A percentile compares a stretch with the other conserved stretches of the same genome.
phyloP scores from a whole-genome alignment of 2,797 vertebrate species.

The Argyrosomus regius region DNA sequence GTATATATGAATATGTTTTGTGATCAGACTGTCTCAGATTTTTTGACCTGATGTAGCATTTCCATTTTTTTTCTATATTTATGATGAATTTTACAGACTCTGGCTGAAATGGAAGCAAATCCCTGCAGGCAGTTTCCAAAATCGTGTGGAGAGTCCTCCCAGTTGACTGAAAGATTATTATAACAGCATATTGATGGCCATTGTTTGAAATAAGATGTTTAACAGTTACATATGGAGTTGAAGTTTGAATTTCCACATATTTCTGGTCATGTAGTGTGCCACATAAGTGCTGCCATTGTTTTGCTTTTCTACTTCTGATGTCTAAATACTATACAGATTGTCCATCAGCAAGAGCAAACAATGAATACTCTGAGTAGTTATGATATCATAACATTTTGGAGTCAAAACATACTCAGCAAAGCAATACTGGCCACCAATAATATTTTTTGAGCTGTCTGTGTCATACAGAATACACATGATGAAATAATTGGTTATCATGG shows the following conservation, averaged over 20 bases:
- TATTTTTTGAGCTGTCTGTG: not conserved
- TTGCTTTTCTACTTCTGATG: not conserved
- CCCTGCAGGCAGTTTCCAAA: not conserved
- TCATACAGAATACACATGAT: not conserved
- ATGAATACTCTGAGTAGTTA: too few species aligned
- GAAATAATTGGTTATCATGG: not conserved
- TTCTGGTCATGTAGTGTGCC: not conserved
- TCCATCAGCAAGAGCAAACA: too few species aligned
- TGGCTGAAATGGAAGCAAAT: not conserved
- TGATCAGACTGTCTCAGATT: too few species aligned
- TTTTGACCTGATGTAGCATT: too few species aligned
- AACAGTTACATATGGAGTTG: not conserved
- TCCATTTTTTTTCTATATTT: not conserved
- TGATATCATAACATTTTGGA: not conserved
- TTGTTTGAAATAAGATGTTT: not conserved
- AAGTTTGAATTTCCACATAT: not conserved
- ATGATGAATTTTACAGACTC: not conserved
- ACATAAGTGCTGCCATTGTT: not conserved
- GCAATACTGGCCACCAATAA: not conserved
- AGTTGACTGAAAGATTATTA: not conserved
- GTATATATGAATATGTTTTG: too few species aligned
- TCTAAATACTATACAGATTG: constrained; percentile 3
- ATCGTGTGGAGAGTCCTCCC: not conserved
- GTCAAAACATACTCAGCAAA: not conserved
- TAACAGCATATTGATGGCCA: not conserved